These are phyloP conservation scores for Picathartes gymnocephalus DNA, from an alignment of 2,113 vertebrate species.

Conservation along the genomic window DNA sequence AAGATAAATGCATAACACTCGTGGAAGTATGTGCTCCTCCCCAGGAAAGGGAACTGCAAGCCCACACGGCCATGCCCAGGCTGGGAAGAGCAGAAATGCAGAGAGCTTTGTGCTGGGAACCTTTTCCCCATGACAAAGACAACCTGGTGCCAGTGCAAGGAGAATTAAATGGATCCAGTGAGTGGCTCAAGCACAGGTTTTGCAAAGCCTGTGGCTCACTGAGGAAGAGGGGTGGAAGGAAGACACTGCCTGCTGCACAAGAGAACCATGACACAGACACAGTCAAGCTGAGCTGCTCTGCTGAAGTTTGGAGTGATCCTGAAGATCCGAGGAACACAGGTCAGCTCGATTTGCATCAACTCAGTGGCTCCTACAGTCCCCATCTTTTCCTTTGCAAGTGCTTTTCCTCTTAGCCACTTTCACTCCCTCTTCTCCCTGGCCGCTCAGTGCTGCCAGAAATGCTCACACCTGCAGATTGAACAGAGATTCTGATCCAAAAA, in stretches of 20 bases:
- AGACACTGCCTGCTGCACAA: neutral
- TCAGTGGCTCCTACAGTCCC: neutral
- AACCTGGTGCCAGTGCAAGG: neutral
- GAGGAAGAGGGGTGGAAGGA: neutral
- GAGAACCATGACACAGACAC: neutral
- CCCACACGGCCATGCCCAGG: neutral
- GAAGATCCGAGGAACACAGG: neutral
- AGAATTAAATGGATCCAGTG: neutral
- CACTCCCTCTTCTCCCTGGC: neutral
- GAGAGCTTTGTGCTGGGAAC: neutral
- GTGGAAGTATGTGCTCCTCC: rapidly evolving
- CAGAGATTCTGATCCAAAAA: neutral
- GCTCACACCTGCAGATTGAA: neutral
- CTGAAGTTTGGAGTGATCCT: neutral
- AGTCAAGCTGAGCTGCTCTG: neutral
- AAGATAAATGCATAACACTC: neutral
- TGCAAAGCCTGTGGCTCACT: neutral
- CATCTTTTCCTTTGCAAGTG: neutral
- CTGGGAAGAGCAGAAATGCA: neutral
- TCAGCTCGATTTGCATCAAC: neutral
- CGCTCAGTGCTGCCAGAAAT: neutral
- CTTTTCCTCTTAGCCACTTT: neutral
- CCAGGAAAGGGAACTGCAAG: neutral
- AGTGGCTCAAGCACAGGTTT: neutral
- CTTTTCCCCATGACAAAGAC: neutral